These are phyloP conservation scores for Lampropteryx suffumata DNA, from an alignment of 2,888 invertebrate genomes.

Conservation along the genomic window DNA sequence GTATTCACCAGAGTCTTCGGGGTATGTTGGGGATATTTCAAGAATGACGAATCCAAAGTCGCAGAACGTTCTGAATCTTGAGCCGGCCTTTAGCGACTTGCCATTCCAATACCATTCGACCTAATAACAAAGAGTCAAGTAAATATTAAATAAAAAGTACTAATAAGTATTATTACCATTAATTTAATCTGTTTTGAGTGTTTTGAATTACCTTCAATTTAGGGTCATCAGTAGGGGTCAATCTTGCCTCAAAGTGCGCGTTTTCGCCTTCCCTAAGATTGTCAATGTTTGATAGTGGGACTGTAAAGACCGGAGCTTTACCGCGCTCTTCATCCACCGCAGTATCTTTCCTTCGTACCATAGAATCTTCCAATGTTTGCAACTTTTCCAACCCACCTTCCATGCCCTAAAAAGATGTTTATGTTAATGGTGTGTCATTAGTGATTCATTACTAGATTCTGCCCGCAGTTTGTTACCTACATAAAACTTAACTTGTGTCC, in stretches of 20 bases:
- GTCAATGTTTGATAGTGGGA: constrained; percentile 93
- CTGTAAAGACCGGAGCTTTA: constrained; percentile 95
- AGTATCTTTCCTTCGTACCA: constrained; percentile 89
- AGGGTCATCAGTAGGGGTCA: constrained; percentile 95
- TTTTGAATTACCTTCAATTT: constrained; percentile 85
- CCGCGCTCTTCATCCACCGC: constrained; percentile 89
- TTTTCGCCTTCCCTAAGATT: constrained; percentile 95
- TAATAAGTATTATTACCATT: background rate
- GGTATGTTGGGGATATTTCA: constrained; percentile 98
- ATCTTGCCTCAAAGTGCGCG: constrained; percentile 94
- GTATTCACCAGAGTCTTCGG: constrained; percentile 97
- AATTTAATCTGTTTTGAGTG: background rate
- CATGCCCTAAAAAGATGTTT: constrained; percentile 94
- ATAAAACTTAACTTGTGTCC: too few species aligned
- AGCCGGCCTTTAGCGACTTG: constrained; percentile 93
- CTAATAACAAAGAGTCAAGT: constrained; percentile 52
- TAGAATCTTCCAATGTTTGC: constrained; percentile 94
- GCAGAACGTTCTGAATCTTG: constrained; percentile 97
- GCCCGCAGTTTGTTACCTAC: background rate
- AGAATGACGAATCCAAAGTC: constrained; percentile 99
- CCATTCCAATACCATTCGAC: constrained; percentile 98
- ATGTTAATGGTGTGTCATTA: too few species aligned
- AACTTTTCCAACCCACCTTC: constrained; percentile 97
- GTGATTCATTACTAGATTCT: too few species aligned
- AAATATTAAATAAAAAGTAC: background rate